phyloP scores from a whole-genome alignment of 2,797 vertebrate genomes.

The Miichthys miiuy region DNA sequence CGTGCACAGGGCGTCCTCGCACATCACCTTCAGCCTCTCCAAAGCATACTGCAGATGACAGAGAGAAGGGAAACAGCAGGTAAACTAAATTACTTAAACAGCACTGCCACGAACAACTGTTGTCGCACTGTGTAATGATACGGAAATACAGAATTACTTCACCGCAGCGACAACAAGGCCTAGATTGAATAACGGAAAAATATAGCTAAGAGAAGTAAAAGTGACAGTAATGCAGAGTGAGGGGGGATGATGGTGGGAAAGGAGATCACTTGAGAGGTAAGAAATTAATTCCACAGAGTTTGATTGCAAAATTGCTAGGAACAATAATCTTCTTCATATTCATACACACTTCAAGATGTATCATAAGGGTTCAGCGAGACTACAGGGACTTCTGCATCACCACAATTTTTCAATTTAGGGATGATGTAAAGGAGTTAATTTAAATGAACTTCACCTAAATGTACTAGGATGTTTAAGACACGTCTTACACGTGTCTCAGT shows the following conservation, averaged over 20 bases:
- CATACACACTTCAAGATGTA: constrained; percentile 16
- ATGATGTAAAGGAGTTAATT: constrained; percentile 5
- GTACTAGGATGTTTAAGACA: background rate
- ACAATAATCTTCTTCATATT: constrained; percentile 32
- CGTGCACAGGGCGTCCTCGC: constrained; percentile 93
- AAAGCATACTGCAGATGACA: constrained; percentile 83
- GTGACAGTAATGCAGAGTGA: constrained; percentile 52
- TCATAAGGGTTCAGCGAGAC: background rate
- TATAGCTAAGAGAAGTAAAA: constrained; percentile 26
- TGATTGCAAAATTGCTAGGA: constrained; percentile 36
- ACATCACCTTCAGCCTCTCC: constrained; percentile 96
- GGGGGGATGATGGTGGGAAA: constrained; percentile 19
- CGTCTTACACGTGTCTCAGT: background rate
- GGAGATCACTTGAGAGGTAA: constrained; percentile 20
- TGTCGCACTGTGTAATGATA: constrained; percentile 57
- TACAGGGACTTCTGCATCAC: background rate
- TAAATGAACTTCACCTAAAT: constrained; percentile 2
- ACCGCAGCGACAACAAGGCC: constrained; percentile 7
- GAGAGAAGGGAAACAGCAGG: constrained; percentile 44
- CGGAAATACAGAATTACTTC: constrained; percentile 57
- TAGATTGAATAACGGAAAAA: constrained; percentile 39
- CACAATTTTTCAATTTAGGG: background rate
- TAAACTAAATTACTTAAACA: constrained; percentile 67
- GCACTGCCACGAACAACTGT: constrained; percentile 59
- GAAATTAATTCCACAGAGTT: constrained; percentile 27